Evolutionary conservation across 2,888 invertebrate genomes (phyloP).

Genomic region (Orthosia cruda): DNA sequence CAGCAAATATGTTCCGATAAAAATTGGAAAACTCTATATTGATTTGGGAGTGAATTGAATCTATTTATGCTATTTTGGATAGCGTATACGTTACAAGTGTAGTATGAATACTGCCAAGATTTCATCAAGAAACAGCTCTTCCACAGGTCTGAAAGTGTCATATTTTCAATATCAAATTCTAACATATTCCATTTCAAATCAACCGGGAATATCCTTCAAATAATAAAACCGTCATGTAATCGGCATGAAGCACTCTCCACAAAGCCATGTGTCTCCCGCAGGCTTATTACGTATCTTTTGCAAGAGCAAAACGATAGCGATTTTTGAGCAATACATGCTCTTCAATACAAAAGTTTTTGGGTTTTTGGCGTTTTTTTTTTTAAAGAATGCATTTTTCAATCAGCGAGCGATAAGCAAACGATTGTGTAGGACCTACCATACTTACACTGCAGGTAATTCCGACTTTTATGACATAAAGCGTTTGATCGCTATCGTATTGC

Average conservation of each 20-base stretch:
- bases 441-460: too few species aligned
- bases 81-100: neutral
- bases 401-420: too few species aligned
- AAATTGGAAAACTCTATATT: neutral
- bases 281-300: too few species aligned
- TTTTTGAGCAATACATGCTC: too few species aligned
- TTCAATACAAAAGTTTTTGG: too few species aligned
- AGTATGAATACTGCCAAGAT: neutral
- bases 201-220: conserved; percentile 10
- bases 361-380: too few species aligned
- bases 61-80: neutral
- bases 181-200: neutral
- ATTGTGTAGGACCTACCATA: too few species aligned
- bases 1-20: conserved; percentile 37
- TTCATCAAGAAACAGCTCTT: neutral
- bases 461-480: too few species aligned
- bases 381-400: too few species aligned
- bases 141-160: neutral
- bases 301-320: too few species aligned
- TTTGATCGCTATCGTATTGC: too few species aligned
- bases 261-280: neutral
- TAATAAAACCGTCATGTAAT: conserved; percentile 21
- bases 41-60: neutral
- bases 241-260: conserved; percentile 13
- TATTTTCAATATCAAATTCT: conserved; percentile 16